phyloP scores from a whole-genome alignment of 2,113 vertebrate species.

The Eulacestoma nigropectus region DNA sequence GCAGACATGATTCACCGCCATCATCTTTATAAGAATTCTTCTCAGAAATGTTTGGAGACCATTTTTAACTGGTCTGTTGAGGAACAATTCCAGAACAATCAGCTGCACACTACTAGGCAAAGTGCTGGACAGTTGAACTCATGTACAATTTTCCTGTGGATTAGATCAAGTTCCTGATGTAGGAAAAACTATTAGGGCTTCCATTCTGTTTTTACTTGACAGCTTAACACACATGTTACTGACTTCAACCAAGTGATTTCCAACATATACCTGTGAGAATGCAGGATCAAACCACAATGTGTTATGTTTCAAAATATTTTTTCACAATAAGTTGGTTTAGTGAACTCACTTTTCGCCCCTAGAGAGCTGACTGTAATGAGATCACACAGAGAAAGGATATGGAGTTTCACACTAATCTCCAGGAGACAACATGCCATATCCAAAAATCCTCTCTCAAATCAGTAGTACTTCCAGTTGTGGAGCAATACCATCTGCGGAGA shows the following conservation, averaged over 20 bases:
- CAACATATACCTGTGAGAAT: constrained; percentile 38
- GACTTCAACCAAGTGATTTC: constrained; percentile 28
- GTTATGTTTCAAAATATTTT: constrained; percentile 60
- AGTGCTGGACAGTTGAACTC: background rate
- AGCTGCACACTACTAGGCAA: background rate
- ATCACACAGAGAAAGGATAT: constrained; percentile 26
- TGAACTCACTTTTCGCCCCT: constrained; percentile 31
- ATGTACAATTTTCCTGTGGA: constrained; percentile 21
- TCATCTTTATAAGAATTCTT: background rate
- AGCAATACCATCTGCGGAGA: background rate
- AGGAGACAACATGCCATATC: constrained; percentile 10
- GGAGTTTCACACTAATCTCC: constrained; percentile 35
- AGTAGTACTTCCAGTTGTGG: background rate
- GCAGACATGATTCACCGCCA: background rate
- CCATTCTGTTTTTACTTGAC: constrained; percentile 24
- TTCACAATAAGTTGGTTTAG: constrained; percentile 52
- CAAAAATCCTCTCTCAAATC: background rate
- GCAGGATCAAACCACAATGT: constrained; percentile 34
- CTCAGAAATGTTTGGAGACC: background rate
- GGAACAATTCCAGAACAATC: background rate
- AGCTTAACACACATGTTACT: constrained; percentile 28
- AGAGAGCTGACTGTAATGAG: constrained; percentile 28
- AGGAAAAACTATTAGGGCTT: constrained; percentile 36
- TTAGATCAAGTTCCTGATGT: constrained; percentile 47
- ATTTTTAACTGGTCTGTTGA: background rate